These are phyloP conservation scores for Chydorus sphaericus DNA, from an alignment of 2,888 invertebrate species.

Conservation along the genomic window DNA sequence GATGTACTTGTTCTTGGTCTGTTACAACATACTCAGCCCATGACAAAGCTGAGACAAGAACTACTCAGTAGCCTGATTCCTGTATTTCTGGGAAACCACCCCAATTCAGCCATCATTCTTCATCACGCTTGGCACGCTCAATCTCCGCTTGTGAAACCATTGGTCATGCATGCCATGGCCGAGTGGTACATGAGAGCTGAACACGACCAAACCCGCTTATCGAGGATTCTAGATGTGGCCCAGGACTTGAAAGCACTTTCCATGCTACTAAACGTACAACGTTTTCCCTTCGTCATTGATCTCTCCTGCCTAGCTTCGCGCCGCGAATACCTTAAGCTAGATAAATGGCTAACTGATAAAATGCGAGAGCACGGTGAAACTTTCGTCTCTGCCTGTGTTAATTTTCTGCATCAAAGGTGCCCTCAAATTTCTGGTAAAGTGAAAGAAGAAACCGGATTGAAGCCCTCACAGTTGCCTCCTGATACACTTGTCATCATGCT, in stretches of 20 bases:
- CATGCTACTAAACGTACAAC: slow-evolving; percentile 73
- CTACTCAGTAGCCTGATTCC: slow-evolving; percentile 75
- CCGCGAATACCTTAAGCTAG: slow-evolving; percentile 89
- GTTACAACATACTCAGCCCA: slow-evolving; percentile 68
- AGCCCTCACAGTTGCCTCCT: slow-evolving; percentile 71
- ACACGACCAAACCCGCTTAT: slow-evolving; percentile 81
- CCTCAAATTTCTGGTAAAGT: slow-evolving; percentile 65
- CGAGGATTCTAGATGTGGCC: slow-evolving; percentile 89
- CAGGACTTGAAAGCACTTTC: slow-evolving; percentile 82
- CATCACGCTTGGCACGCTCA: slow-evolving; percentile 89
- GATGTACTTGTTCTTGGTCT: slow-evolving; percentile 82
- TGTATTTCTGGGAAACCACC: slow-evolving; percentile 86
- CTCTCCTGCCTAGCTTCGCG: slow-evolving; percentile 92
- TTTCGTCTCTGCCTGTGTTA: slow-evolving; percentile 72
- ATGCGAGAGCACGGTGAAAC: slow-evolving; percentile 85
- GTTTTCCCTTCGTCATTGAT: slow-evolving; percentile 93
- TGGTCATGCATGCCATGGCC: slow-evolving; percentile 92
- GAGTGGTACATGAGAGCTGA: slow-evolving; percentile 90
- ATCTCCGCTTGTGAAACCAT: slow-evolving; percentile 46
- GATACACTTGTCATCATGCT: slow-evolving; percentile 85
- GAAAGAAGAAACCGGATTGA: slow-evolving; percentile 60
- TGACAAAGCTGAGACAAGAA: slow-evolving; percentile 67
- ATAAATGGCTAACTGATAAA: slow-evolving; percentile 97
- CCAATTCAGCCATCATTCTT: slow-evolving; percentile 88
- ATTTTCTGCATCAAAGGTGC: slow-evolving; percentile 74